Evolutionary conservation across 2,888 invertebrate genomes (phyloP).

Genomic region (Protophormia terraenovae): DNA sequence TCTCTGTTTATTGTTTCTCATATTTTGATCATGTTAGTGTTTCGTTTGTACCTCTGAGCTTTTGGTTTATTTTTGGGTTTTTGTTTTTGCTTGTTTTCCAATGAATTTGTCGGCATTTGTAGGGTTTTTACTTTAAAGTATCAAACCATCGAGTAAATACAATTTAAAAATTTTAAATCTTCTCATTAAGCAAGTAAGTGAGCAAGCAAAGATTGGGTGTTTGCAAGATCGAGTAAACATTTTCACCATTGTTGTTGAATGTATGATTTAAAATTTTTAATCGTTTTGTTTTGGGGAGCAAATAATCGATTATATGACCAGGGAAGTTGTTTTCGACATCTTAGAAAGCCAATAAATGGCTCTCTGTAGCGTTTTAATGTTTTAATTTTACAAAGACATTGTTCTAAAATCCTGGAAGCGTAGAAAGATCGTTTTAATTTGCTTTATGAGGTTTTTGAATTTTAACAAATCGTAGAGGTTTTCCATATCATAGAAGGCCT

Average conservation of each 20-base stretch:
- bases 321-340: no score
- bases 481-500: no score
- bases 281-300: constrained; percentile 8
- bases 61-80: not conserved
- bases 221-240: not conserved
- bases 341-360: no score
- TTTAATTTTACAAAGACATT: no score
- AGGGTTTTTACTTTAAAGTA: constrained; percentile 61
- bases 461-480: no score
- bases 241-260: constrained; percentile 6
- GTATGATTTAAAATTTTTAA: constrained; percentile 12
- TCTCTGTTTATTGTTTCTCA: constrained; percentile 51
- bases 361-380: no score
- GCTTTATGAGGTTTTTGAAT: no score
- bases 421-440: no score
- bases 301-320: constrained; percentile 8
- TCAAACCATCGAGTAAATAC: constrained; percentile 63
- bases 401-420: no score
- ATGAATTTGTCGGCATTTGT: constrained; percentile 66
- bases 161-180: constrained; percentile 62
- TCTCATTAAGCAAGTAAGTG: constrained; percentile 25
- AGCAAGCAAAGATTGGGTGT: not conserved
- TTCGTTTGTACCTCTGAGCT: constrained; percentile 1
- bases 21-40: constrained; percentile 45
- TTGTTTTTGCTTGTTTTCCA: constrained; percentile 51